Percentiles rank a stretch among this genome's conserved stretches.
These are phyloP conservation scores for Ibidorhyncha struthersii DNA, from an alignment of 2,113 vertebrate species.

Conservation along the genomic window DNA sequence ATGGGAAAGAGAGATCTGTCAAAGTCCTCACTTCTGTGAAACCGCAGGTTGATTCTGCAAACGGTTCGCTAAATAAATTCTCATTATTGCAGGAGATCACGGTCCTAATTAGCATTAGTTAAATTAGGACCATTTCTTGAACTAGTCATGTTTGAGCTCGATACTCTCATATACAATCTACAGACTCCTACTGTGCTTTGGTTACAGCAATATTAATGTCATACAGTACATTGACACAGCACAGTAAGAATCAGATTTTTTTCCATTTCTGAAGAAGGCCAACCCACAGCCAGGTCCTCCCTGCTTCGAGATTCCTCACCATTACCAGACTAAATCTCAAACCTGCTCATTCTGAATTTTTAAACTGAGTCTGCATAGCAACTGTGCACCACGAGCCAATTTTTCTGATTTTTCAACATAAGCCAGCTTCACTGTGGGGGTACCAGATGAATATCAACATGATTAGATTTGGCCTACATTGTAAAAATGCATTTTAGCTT, in stretches of 20 bases:
- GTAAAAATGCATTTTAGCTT: not conserved
- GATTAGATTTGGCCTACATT: not conserved
- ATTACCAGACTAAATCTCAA: not conserved
- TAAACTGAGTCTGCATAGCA: not conserved
- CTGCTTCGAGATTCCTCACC: not conserved
- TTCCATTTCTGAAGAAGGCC: not conserved
- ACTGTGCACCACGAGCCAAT: not conserved
- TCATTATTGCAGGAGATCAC: not conserved
- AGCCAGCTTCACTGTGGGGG: not conserved
- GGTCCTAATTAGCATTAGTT: not conserved
- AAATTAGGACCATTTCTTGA: not conserved
- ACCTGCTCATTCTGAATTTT: not conserved
- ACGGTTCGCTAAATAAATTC: not conserved
- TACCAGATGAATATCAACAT: not conserved
- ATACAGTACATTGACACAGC: not conserved
- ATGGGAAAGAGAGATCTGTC: not conserved
- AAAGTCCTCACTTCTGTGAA: not conserved
- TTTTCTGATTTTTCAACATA: not conserved
- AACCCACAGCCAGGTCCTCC: not conserved
- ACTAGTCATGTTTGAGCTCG: not conserved
- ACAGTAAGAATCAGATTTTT: not conserved
- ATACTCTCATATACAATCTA: accelerated
- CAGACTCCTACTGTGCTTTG: not conserved
- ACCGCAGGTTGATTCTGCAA: not conserved
- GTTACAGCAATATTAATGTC: not conserved